Evolutionary conservation across 2,888 invertebrate genomes (phyloP).

Genomic region (Andrena minutula): DNA sequence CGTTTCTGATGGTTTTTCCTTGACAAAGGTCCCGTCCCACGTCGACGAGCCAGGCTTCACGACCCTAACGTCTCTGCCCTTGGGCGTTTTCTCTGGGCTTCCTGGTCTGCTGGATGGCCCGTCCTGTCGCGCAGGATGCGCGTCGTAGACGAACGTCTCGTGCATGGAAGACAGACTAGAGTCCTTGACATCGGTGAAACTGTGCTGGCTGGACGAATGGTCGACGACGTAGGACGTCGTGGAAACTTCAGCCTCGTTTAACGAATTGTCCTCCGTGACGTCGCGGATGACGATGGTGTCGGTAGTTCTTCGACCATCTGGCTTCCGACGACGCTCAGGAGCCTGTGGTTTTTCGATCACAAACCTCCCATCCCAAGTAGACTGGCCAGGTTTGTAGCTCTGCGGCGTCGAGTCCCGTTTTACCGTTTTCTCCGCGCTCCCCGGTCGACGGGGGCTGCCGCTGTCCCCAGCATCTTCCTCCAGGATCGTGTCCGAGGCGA

Average conservation of each 20-base stretch:
- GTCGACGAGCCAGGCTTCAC: conserved; percentile 77
- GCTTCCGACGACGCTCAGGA: conserved; percentile 48
- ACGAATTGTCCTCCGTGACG: conserved; percentile 75
- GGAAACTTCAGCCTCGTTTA: conserved; percentile 80
- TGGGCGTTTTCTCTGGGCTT: conserved; percentile 69
- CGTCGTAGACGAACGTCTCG: conserved; percentile 61
- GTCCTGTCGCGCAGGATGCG: conserved; percentile 13
- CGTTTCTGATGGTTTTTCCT: conserved; percentile 61
- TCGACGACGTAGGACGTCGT: conserved; percentile 80
- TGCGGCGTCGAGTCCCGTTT: conserved; percentile 26
- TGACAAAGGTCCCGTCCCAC: conserved; percentile 80
- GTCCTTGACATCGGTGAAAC: conserved; percentile 75
- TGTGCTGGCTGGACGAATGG: conserved; percentile 78
- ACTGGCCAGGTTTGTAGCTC: conserved; percentile 78
- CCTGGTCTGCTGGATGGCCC: conserved; percentile 56
- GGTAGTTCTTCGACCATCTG: conserved; percentile 79
- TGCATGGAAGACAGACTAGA: conserved; percentile 67
- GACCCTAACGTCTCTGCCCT: conserved; percentile 67
- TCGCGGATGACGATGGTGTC: conserved; percentile 63
- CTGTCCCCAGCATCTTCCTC: conserved; percentile 73
- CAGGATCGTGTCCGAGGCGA: conserved; percentile 77
- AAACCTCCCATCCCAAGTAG: conserved; percentile 87
- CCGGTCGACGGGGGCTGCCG: background rate
- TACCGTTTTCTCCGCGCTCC: conserved; percentile 27
- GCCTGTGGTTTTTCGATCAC: conserved; percentile 85